Conservation (phyloP, 2,113 vertebrate species). For the Acanthisitta chloris region DNA sequence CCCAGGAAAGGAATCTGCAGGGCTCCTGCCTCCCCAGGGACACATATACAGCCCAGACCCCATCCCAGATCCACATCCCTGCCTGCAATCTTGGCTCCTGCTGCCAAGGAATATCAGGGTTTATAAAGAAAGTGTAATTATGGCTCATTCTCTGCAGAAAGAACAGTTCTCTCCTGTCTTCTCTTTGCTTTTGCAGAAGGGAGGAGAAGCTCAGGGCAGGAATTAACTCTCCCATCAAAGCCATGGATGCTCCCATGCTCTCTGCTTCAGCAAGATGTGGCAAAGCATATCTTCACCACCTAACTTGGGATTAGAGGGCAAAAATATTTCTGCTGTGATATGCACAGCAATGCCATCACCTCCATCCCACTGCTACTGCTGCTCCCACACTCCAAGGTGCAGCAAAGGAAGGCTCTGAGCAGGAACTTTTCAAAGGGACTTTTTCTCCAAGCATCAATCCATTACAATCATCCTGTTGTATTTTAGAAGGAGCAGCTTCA, state of each 20-base stretch:
- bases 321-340: neutral
- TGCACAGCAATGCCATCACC: neutral
- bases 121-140: neutral
- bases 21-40: neutral
- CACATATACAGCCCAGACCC: neutral
- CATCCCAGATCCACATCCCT: neutral
- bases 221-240: neutral
- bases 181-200: neutral
- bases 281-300: neutral
- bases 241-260: fast-evolving
- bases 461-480: neutral
- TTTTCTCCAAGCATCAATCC: neutral
- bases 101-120: neutral
- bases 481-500: neutral
- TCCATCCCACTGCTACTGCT: fast-evolving
- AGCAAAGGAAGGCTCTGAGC: neutral
- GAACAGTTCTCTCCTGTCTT: neutral
- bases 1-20: neutral
- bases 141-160: neutral
- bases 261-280: fast-evolving
- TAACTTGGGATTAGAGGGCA: neutral
- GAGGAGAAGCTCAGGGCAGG: neutral
- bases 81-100: neutral
- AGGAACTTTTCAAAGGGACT: neutral
- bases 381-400: fast-evolving